Conservation (phyloP, 2,888 invertebrate genomes). For the Sclerodermus sp. region DNA sequence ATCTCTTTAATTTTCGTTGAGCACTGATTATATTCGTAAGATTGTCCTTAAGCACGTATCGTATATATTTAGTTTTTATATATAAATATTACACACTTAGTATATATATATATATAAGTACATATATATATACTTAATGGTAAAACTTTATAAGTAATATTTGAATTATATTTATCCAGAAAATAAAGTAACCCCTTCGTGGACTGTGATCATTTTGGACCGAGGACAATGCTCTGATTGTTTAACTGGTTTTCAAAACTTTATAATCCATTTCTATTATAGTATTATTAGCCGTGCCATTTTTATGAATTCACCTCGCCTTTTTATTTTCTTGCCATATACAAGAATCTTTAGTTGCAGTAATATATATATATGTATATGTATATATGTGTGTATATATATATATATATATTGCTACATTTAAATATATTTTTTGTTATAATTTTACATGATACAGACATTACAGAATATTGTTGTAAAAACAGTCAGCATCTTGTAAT, state of each 20-base stretch:
- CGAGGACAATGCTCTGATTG: constrained; percentile 20
- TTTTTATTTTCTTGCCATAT: constrained; percentile 31
- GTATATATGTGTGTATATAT: no score
- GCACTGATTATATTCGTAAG: constrained; percentile 41
- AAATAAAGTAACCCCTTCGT: constrained; percentile 20
- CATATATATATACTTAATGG: no score
- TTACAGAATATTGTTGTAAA: background rate
- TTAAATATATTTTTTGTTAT: no score
- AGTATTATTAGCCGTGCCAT: constrained; percentile 41
- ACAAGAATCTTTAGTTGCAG: background rate
- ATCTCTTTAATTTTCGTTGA: constrained; percentile 45
- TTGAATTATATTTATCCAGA: background rate
- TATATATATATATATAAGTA: background rate
- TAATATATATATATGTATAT: no score
- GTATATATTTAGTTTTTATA: constrained; percentile 22
- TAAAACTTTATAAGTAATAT: background rate
- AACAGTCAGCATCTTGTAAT: background rate
- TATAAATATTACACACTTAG: background rate
- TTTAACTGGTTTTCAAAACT: constrained; percentile 12
- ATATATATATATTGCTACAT: no score
- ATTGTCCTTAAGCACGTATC: constrained; percentile 17
- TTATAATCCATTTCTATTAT: constrained; percentile 16
- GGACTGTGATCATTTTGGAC: constrained; percentile 34
- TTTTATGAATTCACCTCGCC: constrained; percentile 21
- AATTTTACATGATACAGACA: background rate